Conservation (phyloP, 2,888 invertebrate species). For the Acanthosepion lycidas region DNA sequence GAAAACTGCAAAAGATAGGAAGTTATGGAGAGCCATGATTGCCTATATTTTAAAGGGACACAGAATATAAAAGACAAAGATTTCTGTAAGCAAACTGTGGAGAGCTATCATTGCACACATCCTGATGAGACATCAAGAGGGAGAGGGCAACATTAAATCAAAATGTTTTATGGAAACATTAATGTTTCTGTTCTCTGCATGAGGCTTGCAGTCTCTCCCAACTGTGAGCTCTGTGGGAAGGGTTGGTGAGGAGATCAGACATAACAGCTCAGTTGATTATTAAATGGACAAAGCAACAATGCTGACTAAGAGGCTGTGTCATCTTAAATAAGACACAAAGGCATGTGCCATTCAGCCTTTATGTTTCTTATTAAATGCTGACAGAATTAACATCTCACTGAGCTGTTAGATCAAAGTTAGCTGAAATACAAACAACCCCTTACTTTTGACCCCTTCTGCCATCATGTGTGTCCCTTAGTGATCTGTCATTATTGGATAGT, state of each 20-base stretch:
- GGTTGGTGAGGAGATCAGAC: neutral
- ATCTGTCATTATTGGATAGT: neutral
- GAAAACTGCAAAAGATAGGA: too few species aligned
- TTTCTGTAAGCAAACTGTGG: too few species aligned
- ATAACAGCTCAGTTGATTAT: neutral
- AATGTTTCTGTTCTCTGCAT: too few species aligned
- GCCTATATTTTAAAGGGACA: too few species aligned
- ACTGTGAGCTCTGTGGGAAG: neutral
- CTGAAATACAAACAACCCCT: neutral
- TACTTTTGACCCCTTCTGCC: neutral
- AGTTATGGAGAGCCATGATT: too few species aligned
- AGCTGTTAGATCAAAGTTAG: neutral
- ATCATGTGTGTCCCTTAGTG: neutral
- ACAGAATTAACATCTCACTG: neutral
- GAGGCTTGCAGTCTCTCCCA: too few species aligned
- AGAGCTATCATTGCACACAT: too few species aligned
- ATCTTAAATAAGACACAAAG: neutral
- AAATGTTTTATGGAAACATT: too few species aligned
- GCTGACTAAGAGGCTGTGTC: slow-evolving; percentile 12
- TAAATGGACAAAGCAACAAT: neutral
- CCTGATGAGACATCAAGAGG: too few species aligned
- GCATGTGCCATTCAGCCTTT: neutral
- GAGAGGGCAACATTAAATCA: too few species aligned
- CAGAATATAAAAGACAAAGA: too few species aligned
- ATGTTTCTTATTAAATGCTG: neutral